Base-by-base conservation (phyloP, 2,888 invertebrate genomes). In the Helicoverpa assulta region DNA sequence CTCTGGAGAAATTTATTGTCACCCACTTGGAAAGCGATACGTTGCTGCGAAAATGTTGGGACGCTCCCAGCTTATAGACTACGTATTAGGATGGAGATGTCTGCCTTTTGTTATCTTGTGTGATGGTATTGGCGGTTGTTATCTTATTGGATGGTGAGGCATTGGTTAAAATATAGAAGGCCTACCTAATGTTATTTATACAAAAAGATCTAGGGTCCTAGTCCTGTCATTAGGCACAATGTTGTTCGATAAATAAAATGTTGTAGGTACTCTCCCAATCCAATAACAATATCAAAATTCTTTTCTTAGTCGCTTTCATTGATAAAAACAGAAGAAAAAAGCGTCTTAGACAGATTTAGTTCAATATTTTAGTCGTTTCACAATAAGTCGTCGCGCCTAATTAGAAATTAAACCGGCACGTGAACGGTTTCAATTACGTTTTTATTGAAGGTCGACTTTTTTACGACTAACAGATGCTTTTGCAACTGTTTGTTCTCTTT, bases 1-100 rank as follows among this genome's bases (percentile, higher is more conserved):
- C 87, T 86, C 86, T 71, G 78, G 79, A 88, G 85, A 89, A 90
- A 94, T 94, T 93, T 94, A 94, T 93, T 85, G 91, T 86, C 87
- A 85, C 86, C 89, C 87, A 89, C 88, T 91, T 88, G 85, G 84
- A 86, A 87, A 88, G 82, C 91, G 88, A 92, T 93, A 91, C 88
- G 89, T 91, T 88, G 76, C 70, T 81, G 80, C 70, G 77, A 85
- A 85, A 83, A 82, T 84, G 83, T 81, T 60, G 76, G 77, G 80
- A 62, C 74, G 80, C 82, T 66, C 65, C 61, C 73, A 76, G 76
- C 81, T 75, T 81, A 86, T 86, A 86, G 78, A 64, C 69, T 70
- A 75, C 82, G 81, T 81, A 86, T 86, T 85, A 86, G 78, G 75
- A 80, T 70, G 64, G 70, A 82, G 78, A 68, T 82, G 68, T 76